These are phyloP conservation scores for Erebia aethiops DNA, from an alignment of 2,888 invertebrate genomes.

Conservation along the genomic window DNA sequence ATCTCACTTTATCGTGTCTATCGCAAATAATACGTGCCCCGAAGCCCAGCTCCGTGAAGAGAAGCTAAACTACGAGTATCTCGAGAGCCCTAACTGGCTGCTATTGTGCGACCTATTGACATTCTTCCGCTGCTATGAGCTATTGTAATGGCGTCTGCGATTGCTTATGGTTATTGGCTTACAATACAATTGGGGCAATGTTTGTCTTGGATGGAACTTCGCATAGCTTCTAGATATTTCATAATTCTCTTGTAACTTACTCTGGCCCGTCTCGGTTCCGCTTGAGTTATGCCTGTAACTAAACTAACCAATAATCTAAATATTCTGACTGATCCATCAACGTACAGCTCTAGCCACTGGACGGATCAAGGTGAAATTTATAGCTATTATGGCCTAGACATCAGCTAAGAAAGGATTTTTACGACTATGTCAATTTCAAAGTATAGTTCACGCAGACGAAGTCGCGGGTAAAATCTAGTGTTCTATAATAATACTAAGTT, in stretches of 20 bases:
- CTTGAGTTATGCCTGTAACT: too few relatives aligned
- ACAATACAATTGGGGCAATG: neutral
- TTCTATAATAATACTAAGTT: too few relatives aligned
- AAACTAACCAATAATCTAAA: too few relatives aligned
- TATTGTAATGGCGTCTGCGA: neutral
- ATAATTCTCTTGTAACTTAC: neutral
- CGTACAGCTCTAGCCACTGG: too few relatives aligned
- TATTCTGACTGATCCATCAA: too few relatives aligned
- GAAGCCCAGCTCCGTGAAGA: neutral
- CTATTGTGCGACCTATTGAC: constrained; percentile 1
- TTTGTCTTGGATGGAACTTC: neutral
- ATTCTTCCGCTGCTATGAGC: constrained; percentile 14
- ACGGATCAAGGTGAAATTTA: too few relatives aligned
- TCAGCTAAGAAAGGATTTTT: too few relatives aligned
- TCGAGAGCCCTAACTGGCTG: neutral
- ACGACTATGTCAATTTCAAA: too few relatives aligned
- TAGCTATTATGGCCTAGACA: too few relatives aligned
- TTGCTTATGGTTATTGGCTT: constrained; percentile 4
- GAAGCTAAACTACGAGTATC: constrained; percentile 10
- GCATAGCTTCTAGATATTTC: neutral
- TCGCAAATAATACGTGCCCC: neutral
- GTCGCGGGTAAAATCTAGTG: too few relatives aligned
- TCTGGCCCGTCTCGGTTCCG: too few relatives aligned
- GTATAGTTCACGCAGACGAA: too few relatives aligned
- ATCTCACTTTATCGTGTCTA: neutral